These are phyloP conservation scores for Myoxocephalus aenaeus DNA, from an alignment of 2,797 vertebrate genomes.

Conservation along the genomic window DNA sequence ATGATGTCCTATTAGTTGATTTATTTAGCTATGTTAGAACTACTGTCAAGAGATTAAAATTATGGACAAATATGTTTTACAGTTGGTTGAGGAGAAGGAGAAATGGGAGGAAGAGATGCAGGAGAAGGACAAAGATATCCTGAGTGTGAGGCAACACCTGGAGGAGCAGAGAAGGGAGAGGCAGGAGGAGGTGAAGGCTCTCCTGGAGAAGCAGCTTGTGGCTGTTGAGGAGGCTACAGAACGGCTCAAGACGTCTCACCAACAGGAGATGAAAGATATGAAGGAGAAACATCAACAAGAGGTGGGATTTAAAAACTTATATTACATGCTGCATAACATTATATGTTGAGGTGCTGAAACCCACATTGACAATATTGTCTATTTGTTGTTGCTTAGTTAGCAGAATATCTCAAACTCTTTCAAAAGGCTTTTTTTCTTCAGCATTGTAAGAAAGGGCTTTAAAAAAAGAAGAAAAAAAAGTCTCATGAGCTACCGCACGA, in stretches of 20 bases:
- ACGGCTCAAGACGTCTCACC: slow-evolving; percentile 59
- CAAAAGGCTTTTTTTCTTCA: background rate
- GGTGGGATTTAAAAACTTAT: slow-evolving; percentile 52
- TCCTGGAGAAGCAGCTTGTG: slow-evolving; percentile 70
- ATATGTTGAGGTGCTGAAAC: background rate
- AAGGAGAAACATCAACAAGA: slow-evolving; percentile 76
- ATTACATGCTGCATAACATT: background rate
- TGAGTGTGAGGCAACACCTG: slow-evolving; percentile 61
- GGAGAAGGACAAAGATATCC: slow-evolving; percentile 80
- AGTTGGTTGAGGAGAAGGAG: slow-evolving; percentile 79
- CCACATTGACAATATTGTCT: background rate
- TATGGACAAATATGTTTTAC: background rate
- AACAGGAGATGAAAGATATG: slow-evolving; percentile 72
- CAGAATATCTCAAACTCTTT: background rate
- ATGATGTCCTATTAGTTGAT: fast-evolving
- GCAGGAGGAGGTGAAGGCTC: slow-evolving; percentile 68
- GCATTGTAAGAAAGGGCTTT: background rate
- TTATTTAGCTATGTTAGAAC: background rate
- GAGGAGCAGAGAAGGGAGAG: slow-evolving; percentile 69
- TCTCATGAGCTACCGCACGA: background rate
- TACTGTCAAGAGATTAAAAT: background rate
- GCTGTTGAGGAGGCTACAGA: slow-evolving; percentile 69
- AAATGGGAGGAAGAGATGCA: slow-evolving; percentile 82
- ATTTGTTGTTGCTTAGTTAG: background rate
- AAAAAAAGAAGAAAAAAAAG: too few relatives aligned